Percentiles rank a stretch among this genome's conserved stretches.
phyloP scores from a whole-genome alignment of 2,797 vertebrate species.

The Hipposideros larvatus region DNA sequence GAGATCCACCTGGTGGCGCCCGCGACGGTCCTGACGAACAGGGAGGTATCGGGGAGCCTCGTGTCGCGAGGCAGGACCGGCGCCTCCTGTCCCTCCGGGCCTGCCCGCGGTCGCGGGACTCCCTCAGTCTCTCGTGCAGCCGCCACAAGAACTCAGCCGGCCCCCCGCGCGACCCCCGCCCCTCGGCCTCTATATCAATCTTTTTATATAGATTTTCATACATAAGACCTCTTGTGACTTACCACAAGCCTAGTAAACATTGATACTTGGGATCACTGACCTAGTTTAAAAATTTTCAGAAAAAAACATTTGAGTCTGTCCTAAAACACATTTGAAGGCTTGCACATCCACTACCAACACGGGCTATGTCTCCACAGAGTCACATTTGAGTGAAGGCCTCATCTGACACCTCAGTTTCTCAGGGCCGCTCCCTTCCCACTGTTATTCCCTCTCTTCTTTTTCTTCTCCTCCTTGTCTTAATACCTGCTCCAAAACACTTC shows the following conservation, averaged over 20 bases:
- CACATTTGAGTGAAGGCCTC: background rate
- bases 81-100: no score
- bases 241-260: background rate
- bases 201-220: background rate
- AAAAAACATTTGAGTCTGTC: background rate
- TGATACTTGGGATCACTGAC: background rate
- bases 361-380: background rate
- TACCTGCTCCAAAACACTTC: background rate
- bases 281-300: background rate
- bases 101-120: no score
- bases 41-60: no score
- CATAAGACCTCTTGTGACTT: background rate
- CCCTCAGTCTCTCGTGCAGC: no score
- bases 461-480: background rate
- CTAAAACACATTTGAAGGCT: background rate
- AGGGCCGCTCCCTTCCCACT: fast-evolving
- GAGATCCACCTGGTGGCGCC: no score
- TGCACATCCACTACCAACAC: background rate
- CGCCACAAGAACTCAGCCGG: no score
- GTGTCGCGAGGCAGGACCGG: no score
- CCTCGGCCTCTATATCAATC: background rate
- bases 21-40: no score
- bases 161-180: no score
- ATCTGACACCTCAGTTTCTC: background rate
- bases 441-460: background rate